Percentiles rank a stretch among this genome's conserved stretches.
Evolutionary conservation across 2,797 vertebrate species (phyloP).

Genomic region (Choloepus didactylus): DNA sequence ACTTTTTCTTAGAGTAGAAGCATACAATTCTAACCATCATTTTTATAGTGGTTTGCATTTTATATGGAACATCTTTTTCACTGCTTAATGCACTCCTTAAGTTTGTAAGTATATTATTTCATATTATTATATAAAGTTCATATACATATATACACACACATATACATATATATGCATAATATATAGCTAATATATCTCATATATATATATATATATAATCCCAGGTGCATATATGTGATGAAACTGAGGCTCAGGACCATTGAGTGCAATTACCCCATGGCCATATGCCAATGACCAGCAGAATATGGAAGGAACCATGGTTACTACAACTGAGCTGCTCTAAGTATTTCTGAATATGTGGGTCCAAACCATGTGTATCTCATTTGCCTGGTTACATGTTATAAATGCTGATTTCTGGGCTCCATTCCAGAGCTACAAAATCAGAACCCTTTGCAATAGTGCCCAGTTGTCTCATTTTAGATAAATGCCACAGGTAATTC

Average conservation of each 20-base stretch:
- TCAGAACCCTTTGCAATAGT: background rate
- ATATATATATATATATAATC: background rate
- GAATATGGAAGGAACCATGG: background rate
- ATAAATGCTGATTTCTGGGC: background rate
- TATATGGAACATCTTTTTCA: background rate
- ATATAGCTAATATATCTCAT: background rate
- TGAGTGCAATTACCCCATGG: background rate
- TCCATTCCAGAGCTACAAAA: constrained; percentile 28
- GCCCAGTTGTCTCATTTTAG: constrained; percentile 20
- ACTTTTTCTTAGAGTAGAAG: background rate
- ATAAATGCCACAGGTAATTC: background rate
- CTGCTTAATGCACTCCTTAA: background rate
- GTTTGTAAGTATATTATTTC: too few species aligned
- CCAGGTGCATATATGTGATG: background rate
- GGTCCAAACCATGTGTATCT: background rate
- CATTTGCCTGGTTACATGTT: background rate
- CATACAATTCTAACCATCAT: background rate
- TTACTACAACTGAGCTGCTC: background rate
- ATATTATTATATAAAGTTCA: background rate
- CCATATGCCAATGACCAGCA: background rate
- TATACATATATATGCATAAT: background rate
- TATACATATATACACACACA: too few species aligned
- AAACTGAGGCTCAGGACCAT: background rate
- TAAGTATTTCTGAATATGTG: background rate
- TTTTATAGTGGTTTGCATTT: background rate